These are phyloP conservation scores for Epistrophe eligans DNA, from an alignment of 2,888 invertebrate species.

Conservation along the genomic window DNA sequence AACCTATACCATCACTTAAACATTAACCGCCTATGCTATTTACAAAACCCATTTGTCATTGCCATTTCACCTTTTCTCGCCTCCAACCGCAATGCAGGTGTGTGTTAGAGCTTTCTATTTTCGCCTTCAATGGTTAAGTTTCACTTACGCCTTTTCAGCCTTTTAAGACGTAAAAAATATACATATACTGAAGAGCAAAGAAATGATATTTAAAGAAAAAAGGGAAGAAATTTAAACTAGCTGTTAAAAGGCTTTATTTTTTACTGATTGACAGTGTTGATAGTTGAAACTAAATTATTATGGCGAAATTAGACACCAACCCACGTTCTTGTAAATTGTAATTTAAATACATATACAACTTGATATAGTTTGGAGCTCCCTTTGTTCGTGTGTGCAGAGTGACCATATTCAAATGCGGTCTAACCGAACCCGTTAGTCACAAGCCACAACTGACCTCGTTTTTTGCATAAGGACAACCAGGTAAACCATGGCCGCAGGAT, in stretches of 20 bases:
- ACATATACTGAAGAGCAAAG: constrained; percentile 27
- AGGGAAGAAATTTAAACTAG: constrained; percentile 66
- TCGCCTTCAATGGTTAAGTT: not conserved
- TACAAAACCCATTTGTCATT: constrained; percentile 66
- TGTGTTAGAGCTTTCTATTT: constrained; percentile 38
- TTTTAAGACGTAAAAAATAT: constrained; percentile 12
- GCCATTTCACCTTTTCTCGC: constrained; percentile 54
- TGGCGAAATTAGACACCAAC: constrained; percentile 68
- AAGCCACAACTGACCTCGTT: constrained; percentile 48
- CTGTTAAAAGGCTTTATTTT: constrained; percentile 68
- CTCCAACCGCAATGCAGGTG: constrained; percentile 46
- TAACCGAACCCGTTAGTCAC: constrained; percentile 31
- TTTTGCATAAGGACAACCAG: constrained; percentile 15
- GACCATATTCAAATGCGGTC: constrained; percentile 61
- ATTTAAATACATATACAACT: constrained; percentile 60
- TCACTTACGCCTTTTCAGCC: constrained; percentile 6
- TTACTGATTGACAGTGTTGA: constrained; percentile 70
- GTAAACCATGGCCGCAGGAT: constrained; percentile 38
- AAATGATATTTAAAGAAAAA: constrained; percentile 22
- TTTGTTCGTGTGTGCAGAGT: constrained; percentile 35
- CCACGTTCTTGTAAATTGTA: constrained; percentile 53
- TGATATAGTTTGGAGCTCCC: not conserved
- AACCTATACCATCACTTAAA: constrained; percentile 26
- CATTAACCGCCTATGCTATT: constrained; percentile 61
- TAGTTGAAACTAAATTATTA: constrained; percentile 67